These are phyloP conservation scores for Yponomeuta malinellus DNA, from an alignment of 2,888 invertebrate species.

Conservation along the genomic window DNA sequence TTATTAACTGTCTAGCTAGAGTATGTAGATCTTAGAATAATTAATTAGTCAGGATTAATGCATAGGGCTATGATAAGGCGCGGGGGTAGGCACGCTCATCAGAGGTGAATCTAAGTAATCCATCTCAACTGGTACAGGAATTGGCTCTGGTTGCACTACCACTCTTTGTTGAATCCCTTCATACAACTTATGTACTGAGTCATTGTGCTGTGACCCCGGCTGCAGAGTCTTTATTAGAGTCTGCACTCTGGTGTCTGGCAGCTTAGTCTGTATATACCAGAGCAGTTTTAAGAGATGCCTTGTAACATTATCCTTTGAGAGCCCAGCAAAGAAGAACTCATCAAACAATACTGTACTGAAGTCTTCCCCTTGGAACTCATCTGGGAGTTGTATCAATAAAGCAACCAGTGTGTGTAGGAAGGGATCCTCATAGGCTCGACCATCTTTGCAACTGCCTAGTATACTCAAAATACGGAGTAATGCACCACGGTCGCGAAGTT, in stretches of 20 bases:
- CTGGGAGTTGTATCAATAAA: slow-evolving; percentile 89
- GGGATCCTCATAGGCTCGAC: slow-evolving; percentile 95
- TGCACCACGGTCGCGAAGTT: slow-evolving; percentile 86
- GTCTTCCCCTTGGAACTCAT: slow-evolving; percentile 95
- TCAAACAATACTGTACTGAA: slow-evolving; percentile 97
- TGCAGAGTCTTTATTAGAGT: slow-evolving; percentile 88
- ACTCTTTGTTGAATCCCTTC: slow-evolving; percentile 87
- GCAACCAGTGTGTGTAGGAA: slow-evolving; percentile 94
- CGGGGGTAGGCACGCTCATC: slow-evolving; percentile 89
- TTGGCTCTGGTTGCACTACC: slow-evolving; percentile 80
- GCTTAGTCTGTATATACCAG: slow-evolving; percentile 92
- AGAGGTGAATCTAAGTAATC: slow-evolving; percentile 89
- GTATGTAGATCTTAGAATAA: slow-evolving; percentile 27
- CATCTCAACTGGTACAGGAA: slow-evolving; percentile 77
- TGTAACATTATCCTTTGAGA: slow-evolving; percentile 92
- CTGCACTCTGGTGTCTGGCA: slow-evolving; percentile 86
- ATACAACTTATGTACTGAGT: slow-evolving; percentile 87
- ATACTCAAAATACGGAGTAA: slow-evolving; percentile 91
- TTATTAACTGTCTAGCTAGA: slow-evolving; percentile 7
- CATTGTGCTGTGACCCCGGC: slow-evolving; percentile 86
- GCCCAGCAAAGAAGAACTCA: slow-evolving; percentile 94
- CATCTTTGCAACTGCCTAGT: slow-evolving; percentile 92
- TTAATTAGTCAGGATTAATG: slow-evolving; percentile 13
- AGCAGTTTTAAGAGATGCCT: slow-evolving; percentile 92
- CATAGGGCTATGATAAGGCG: slow-evolving; percentile 74